Evolutionary conservation across 2,888 invertebrate genomes (phyloP).

Genomic region (Cryptocheilus praepositus): DNA sequence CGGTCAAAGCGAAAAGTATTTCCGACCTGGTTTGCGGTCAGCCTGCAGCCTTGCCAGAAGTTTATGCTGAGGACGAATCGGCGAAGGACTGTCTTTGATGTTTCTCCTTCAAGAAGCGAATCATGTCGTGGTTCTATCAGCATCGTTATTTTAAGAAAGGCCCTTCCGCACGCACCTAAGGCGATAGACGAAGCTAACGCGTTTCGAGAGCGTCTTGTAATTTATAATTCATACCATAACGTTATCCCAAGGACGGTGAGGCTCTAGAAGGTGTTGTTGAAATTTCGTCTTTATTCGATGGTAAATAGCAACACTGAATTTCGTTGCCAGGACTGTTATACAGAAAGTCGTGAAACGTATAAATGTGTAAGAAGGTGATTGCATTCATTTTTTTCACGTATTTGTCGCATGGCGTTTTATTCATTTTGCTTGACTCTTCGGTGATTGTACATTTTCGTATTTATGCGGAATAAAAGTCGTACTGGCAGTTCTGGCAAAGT

Average conservation of each 20-base stretch:
- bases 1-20: constrained; percentile 53
- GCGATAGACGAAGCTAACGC: neutral
- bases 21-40: constrained; percentile 47
- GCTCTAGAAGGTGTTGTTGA: no score
- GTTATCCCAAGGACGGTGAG: constrained; percentile 15
- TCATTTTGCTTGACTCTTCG: no score
- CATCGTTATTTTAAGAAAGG: neutral
- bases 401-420: neutral
- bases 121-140: constrained; percentile 54
- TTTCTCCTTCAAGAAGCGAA: constrained; percentile 56
- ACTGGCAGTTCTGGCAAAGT: neutral
- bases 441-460: no score
- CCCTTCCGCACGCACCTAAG: no score
- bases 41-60: constrained; percentile 51
- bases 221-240: constrained; percentile 21
- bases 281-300: no score
- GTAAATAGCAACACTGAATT: neutral
- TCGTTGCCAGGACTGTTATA: no score
- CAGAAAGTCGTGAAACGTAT: no score
- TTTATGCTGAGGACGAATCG: constrained; percentile 65
- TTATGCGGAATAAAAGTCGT: no score
- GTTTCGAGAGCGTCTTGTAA: neutral
- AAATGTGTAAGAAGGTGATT: no score
- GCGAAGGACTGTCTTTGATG: constrained; percentile 71
- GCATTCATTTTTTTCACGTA: neutral